Evolutionary conservation across 2,888 invertebrate species (phyloP).

Genomic region (Ceraclea dissimilis): DNA sequence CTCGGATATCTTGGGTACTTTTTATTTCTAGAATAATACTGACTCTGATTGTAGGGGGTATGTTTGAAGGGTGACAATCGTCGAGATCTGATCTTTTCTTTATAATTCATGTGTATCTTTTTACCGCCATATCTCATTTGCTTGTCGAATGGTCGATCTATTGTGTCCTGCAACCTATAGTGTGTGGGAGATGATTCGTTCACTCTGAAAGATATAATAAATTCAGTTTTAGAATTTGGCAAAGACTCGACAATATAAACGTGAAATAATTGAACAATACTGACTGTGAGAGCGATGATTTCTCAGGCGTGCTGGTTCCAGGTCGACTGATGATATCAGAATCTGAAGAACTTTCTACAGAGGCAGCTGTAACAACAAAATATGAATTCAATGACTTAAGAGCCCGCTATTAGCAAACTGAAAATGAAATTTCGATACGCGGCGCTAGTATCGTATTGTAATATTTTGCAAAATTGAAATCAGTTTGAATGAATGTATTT

Average conservation of each 20-base stretch:
- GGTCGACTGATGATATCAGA: conserved; percentile 21
- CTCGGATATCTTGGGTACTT: conserved; percentile 15
- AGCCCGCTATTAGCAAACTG: no score
- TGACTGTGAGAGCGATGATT: conserved; percentile 18
- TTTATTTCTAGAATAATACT: background rate
- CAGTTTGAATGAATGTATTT: no score
- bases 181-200: conserved; percentile 16
- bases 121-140: background rate
- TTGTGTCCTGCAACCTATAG: conserved; percentile 1
- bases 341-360: conserved; percentile 18
- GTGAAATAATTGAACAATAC: background rate
- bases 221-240: background rate
- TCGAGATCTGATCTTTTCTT: background rate
- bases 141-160: conserved; percentile 3
- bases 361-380: conserved; percentile 9
- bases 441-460: no score
- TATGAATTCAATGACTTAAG: conserved; percentile 1
- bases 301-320: conserved; percentile 24
- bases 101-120: conserved; percentile 1
- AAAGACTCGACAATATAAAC: background rate
- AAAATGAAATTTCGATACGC: no score
- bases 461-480: no score
- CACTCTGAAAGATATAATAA: conserved; percentile 8
- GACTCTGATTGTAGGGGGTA: background rate
- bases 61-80: background rate